Conservation (phyloP, 2,888 invertebrate genomes). For the Chydorus sphaericus region DNA sequence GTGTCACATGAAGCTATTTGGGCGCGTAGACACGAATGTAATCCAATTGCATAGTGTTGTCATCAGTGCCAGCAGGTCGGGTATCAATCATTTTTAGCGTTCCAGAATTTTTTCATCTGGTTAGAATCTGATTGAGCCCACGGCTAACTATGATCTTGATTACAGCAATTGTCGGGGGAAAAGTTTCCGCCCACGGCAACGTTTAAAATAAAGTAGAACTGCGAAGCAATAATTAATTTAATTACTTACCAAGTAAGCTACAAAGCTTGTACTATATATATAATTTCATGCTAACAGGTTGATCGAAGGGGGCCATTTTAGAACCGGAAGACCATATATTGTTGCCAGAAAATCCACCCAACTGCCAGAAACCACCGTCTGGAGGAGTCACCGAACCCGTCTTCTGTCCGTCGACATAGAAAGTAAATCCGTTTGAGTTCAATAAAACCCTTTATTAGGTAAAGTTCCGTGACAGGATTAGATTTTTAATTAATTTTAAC, state of each 20-base stretch:
- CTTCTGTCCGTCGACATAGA: conserved; percentile 11
- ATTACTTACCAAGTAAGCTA: too few relatives aligned
- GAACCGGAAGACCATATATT: conserved; percentile 14
- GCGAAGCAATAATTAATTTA: too few relatives aligned
- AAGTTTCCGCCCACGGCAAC: conserved; percentile 30
- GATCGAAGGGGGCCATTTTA: conserved; percentile 17
- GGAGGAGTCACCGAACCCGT: conserved; percentile 12
- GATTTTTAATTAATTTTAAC: neutral
- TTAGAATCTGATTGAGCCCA: conserved; percentile 16
- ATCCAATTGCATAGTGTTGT: conserved; percentile 14
- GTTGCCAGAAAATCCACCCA: conserved; percentile 10
- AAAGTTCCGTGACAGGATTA: too few relatives aligned
- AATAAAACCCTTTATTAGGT: conserved; percentile 27
- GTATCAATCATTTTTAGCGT: conserved; percentile 6
- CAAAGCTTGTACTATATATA: too few relatives aligned
- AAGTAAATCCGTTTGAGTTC: conserved; percentile 18
- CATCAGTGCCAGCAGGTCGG: conserved; percentile 14
- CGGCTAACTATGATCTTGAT: conserved; percentile 19
- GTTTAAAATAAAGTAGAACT: conserved; percentile 30
- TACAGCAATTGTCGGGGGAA: conserved; percentile 22
- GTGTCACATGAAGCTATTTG: too few relatives aligned
- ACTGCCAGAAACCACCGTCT: conserved; percentile 15
- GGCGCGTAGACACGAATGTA: conserved; percentile 16
- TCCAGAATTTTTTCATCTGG: conserved; percentile 14
- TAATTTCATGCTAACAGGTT: too few relatives aligned